phyloP scores from a whole-genome alignment of 2,888 invertebrate species.

The Pandemis cinnamomeana region DNA sequence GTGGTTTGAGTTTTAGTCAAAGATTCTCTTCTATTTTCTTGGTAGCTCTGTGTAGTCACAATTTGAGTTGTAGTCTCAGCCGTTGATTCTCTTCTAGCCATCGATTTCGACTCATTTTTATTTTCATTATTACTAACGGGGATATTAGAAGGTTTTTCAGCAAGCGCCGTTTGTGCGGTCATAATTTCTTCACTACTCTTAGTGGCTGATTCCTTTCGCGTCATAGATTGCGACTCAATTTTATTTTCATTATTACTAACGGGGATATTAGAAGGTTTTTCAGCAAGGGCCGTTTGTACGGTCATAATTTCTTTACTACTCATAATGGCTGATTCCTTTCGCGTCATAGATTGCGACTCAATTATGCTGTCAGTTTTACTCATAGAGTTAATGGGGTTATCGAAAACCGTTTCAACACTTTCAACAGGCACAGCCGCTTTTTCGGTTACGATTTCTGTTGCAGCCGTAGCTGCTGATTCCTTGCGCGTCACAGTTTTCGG shows the following conservation, averaged over 20 bases:
- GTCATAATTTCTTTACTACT: background rate
- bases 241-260: constrained; percentile 22
- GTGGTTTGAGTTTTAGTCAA: constrained; percentile 12
- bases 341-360: background rate
- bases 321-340: background rate
- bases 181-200: constrained; percentile 15
- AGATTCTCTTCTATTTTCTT: constrained; percentile 22
- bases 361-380: background rate
- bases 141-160: constrained; percentile 60
- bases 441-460: background rate
- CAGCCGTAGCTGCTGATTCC: background rate
- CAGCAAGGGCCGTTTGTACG: background rate
- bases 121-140: constrained; percentile 50
- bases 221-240: constrained; percentile 36
- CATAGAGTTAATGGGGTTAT: background rate
- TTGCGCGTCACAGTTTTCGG: background rate
- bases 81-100: constrained; percentile 46
- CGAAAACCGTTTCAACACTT: background rate
- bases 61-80: constrained; percentile 22
- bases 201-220: constrained; percentile 45
- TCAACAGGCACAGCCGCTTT: background rate
- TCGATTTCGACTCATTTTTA: constrained; percentile 35
- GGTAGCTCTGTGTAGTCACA: constrained; percentile 26
- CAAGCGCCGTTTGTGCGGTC: constrained; percentile 60
- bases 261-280: background rate